Percentiles rank a stretch among this genome's conserved stretches.
phyloP scores from a whole-genome alignment of 2,888 invertebrate genomes.

The Eupithecia exiguata region DNA sequence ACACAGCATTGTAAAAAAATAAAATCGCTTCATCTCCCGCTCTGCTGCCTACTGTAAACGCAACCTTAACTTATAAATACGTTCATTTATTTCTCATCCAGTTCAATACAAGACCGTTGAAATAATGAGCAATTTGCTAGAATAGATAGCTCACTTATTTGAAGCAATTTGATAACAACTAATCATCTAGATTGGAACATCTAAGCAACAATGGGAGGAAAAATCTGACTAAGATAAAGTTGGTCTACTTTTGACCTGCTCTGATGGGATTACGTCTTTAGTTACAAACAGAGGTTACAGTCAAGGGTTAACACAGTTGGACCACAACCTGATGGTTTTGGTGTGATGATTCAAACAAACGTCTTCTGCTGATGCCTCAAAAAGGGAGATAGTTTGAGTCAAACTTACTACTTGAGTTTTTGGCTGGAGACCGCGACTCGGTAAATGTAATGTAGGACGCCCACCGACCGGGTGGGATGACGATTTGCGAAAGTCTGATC shows the following conservation, averaged over 20 bases:
- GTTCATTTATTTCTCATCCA: background rate
- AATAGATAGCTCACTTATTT: constrained; percentile 18
- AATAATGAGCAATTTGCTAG: constrained; percentile 26
- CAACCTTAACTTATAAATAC: background rate
- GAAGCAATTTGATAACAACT: constrained; percentile 24
- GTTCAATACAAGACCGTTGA: constrained; percentile 18
- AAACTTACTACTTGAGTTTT: no score
- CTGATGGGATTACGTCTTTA: constrained; percentile 43
- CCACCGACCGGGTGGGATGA: no score
- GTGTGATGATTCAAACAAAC: no score
- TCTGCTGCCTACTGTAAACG: background rate
- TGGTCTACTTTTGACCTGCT: constrained; percentile 39
- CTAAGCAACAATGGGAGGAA: constrained; percentile 35
- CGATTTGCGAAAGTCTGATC: no score
- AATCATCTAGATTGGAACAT: constrained; percentile 25
- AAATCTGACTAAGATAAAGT: constrained; percentile 44
- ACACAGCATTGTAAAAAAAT: background rate
- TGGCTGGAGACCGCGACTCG: no score
- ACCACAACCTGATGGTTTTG: no score
- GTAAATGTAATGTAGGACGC: no score
- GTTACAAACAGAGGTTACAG: constrained; percentile 24
- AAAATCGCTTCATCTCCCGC: background rate
- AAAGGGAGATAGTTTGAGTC: no score
- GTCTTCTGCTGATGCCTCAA: no score
- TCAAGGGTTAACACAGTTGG: constrained; percentile 14